phyloP scores from a whole-genome alignment of 2,113 vertebrate species.

The human (Homo sapiens) region GRCh38 chr11:129318001-129318500 shows the following conservation, averaged over 20 bases:
- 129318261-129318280: not conserved
- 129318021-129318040: not conserved
- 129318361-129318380: not conserved
- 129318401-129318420: not conserved
- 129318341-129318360: not conserved
- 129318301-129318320: not conserved
- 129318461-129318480: not conserved
- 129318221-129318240: not conserved
- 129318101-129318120: not conserved
- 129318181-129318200: not conserved
- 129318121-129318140: not conserved
- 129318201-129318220: not conserved
- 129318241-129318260: not conserved
- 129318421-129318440: not conserved
- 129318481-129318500: not conserved
- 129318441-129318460: not conserved
- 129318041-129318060: not conserved
- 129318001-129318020: not conserved
- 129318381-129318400: not conserved
- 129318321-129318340: not conserved
- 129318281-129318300: not conserved
- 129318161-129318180: not conserved
- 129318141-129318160: not conserved
- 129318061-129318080: not conserved
- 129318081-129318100: not conserved